Percentiles rank a stretch among this genome's conserved stretches.
Conservation (phyloP, 2,888 invertebrate genomes). For the Trichogramma dendrolimi region DNA sequence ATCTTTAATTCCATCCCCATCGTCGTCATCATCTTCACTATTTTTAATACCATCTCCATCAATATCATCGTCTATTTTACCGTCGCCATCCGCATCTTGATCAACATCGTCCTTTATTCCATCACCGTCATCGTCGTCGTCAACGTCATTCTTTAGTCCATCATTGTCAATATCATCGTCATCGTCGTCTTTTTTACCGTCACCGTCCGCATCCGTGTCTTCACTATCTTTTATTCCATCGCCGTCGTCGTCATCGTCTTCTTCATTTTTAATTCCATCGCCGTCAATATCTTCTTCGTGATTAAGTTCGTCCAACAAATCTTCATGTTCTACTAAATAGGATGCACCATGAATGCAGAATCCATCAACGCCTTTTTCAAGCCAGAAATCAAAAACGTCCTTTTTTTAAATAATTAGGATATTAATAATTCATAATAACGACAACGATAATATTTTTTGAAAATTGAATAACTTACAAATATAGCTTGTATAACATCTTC, state of each 20-base stretch:
- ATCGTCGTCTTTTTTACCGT: slow-evolving; percentile 1
- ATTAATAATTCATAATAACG: neutral
- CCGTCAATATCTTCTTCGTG: slow-evolving; percentile 8
- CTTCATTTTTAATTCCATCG: neutral
- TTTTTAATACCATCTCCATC: neutral
- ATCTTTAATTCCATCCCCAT: slow-evolving; percentile 8
- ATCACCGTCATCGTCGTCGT: slow-evolving; percentile 1
- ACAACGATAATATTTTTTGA: neutral
- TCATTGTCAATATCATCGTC: neutral
- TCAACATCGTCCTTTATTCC: slow-evolving; percentile 3
- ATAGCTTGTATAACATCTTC: slow-evolving; percentile 65
- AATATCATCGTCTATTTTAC: slow-evolving; percentile 1
- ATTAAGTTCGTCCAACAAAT: slow-evolving; percentile 28
- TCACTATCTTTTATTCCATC: neutral
- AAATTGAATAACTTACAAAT: slow-evolving; percentile 52
- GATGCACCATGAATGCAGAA: slow-evolving; percentile 38
- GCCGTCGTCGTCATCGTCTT: slow-evolving; percentile 4
- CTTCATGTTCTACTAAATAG: slow-evolving; percentile 36
- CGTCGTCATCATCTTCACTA: slow-evolving; percentile 5
- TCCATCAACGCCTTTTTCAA: slow-evolving; percentile 40
- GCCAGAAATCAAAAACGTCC: slow-evolving; percentile 40
- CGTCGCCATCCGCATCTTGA: neutral
- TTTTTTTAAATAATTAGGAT: slow-evolving; percentile 17
- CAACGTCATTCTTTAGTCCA: neutral
- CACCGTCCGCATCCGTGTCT: slow-evolving; percentile 1